These are phyloP conservation scores for Pterocles gutturalis DNA, from an alignment of 2,113 vertebrate species.

Conservation along the genomic window DNA sequence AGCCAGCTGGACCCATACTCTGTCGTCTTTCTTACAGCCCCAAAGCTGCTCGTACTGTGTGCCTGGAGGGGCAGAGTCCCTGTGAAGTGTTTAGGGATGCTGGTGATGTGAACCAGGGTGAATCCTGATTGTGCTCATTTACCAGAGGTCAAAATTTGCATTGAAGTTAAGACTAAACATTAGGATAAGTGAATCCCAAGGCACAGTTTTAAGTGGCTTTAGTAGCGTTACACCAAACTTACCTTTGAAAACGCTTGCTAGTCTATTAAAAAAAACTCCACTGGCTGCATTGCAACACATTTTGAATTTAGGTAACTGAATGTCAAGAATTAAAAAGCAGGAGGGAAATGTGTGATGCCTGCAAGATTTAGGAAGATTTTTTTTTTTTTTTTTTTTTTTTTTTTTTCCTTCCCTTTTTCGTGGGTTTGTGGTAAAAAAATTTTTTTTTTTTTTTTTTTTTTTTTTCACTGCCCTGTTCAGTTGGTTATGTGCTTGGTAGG, in stretches of 20 bases:
- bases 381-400: neutral
- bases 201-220: neutral
- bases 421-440: too few species aligned
- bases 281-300: fast-evolving
- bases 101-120: neutral
- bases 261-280: neutral
- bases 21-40: neutral
- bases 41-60: neutral
- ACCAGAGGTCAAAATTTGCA: neutral
- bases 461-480: neutral
- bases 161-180: neutral
- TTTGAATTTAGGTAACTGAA: neutral
- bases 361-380: neutral
- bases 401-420: too few species aligned
- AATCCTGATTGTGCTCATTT: neutral
- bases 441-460: too few species aligned
- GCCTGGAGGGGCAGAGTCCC: neutral
- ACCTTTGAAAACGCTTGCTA: neutral
- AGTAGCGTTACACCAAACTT: neutral
- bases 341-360: neutral
- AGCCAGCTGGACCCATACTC: neutral
- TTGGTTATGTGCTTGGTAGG: neutral
- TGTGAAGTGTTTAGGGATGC: neutral
- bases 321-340: neutral
- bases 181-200: neutral